Evolutionary conservation across 1,140 invertebrate genomes (phyloP).

Genomic region (Aphidius gifuensis): DNA sequence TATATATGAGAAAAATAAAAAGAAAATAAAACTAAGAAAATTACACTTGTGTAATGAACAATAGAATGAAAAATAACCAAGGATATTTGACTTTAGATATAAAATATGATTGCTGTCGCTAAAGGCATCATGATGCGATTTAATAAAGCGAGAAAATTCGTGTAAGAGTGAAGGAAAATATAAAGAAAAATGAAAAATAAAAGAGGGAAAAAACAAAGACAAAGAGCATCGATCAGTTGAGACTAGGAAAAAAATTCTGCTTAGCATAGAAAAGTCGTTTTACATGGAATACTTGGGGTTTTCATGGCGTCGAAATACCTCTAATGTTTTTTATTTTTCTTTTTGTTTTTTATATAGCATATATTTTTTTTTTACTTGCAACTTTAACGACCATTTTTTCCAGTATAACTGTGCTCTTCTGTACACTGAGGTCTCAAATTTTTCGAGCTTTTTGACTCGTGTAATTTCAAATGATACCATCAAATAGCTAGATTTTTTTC

Average conservation of each 20-base stretch:
- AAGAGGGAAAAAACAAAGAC: background rate
- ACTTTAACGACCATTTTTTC: background rate
- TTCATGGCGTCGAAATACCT: conserved; percentile 26
- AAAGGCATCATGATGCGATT: conserved; percentile 11
- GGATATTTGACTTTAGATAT: too few relatives aligned
- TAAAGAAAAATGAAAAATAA: background rate
- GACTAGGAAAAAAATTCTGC: conserved; percentile 23
- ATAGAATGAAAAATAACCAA: too few relatives aligned
- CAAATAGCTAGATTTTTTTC: too few relatives aligned
- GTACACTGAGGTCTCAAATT: background rate
- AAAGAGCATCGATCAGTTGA: conserved; percentile 5
- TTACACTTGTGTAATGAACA: background rate
- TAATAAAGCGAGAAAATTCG: conserved; percentile 22
- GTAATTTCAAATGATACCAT: background rate
- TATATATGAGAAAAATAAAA: background rate
- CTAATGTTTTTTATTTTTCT: conserved; percentile 12
- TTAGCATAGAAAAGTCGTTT: conserved; percentile 29
- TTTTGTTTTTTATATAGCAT: background rate
- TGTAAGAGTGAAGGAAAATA: background rate
- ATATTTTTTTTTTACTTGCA: background rate
- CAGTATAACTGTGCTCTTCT: too few relatives aligned
- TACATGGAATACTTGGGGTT: conserved; percentile 9
- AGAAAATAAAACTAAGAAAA: background rate
- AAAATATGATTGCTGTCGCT: too few relatives aligned
- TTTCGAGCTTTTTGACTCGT: background rate